Evolutionary conservation across 2,888 invertebrate genomes (phyloP).

Genomic region (Zootermopsis nevadensis): DNA sequence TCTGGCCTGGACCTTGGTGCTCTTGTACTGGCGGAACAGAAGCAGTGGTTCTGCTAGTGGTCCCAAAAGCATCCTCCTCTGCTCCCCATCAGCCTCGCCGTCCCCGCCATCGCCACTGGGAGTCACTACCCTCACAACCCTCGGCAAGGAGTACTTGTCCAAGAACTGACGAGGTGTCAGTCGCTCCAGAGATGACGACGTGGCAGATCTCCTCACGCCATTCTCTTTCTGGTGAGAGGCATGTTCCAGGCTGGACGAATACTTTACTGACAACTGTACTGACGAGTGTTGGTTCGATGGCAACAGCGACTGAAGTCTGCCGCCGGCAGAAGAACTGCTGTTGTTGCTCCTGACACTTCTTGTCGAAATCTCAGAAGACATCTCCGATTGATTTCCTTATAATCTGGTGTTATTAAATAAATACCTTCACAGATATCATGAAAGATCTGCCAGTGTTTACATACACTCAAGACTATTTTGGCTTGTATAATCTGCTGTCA

Average conservation of each 20-base stretch:
- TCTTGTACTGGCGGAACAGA: conserved; percentile 72
- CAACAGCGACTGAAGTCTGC: conserved; percentile 2
- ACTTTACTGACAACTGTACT: conserved; percentile 2
- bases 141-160: conserved; percentile 71
- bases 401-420: too few species aligned
- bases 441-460: too few species aligned
- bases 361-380: conserved; percentile 18
- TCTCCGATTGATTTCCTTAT: background rate
- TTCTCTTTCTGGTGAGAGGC: conserved; percentile 2
- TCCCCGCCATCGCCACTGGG: conserved; percentile 59
- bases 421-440: too few species aligned
- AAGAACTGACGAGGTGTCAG: conserved; percentile 65
- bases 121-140: conserved; percentile 69
- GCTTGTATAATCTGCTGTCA: too few species aligned
- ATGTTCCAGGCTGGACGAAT: conserved; percentile 20
- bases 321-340: conserved; percentile 19
- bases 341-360: conserved; percentile 26
- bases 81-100: conserved; percentile 57
- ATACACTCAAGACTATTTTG: too few species aligned
- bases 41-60: conserved; percentile 69
- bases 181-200: conserved; percentile 43
- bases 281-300: background rate
- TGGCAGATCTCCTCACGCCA: background rate
- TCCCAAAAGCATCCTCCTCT: conserved; percentile 52
- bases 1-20: conserved; percentile 72